Evolutionary conservation across 30 jellyfish, hydroid and myxozoan species (phyloP).

Genomic region (Aurelia aurita): DNA sequence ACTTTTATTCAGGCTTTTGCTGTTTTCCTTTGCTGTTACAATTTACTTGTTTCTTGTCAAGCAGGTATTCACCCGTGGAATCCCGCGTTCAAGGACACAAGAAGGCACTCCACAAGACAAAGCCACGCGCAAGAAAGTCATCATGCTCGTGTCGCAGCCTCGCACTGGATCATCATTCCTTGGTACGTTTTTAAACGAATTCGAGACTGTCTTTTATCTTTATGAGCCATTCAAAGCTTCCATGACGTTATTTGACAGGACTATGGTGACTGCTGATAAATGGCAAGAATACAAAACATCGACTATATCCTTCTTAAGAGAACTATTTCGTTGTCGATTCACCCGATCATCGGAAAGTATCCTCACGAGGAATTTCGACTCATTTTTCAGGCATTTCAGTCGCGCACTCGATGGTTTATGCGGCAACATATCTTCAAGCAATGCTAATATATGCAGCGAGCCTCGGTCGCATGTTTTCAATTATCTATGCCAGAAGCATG

Average conservation of each 20-base stretch:
- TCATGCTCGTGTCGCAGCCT: slow-evolving; percentile 79
- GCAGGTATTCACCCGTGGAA: background rate
- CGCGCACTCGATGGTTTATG: slow-evolving; percentile 4
- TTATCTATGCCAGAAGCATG: slow-evolving; percentile 8
- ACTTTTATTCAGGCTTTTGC: too few species aligned
- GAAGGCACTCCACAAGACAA: background rate
- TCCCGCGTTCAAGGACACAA: background rate
- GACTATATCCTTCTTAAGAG: slow-evolving; percentile 13
- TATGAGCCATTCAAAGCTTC: slow-evolving; percentile 78
- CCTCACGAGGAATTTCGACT: background rate
- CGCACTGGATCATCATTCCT: slow-evolving; percentile 81
- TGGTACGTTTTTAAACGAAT: slow-evolving; percentile 54
- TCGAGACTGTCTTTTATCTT: slow-evolving; percentile 15
- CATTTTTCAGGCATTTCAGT: slow-evolving; percentile 7
- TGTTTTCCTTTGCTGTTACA: background rate
- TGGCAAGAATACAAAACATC: background rate
- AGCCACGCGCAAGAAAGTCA: slow-evolving; percentile 20
- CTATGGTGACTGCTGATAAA: background rate
- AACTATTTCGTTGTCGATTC: slow-evolving; percentile 15
- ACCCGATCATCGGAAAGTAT: background rate
- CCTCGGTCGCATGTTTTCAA: background rate
- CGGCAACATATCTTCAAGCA: background rate
- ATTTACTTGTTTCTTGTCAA: background rate
- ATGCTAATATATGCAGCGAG: slow-evolving; percentile 32
- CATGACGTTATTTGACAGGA: background rate